These are phyloP conservation scores for Leptinotarsa haldemani DNA, from an alignment of 2,888 invertebrate species.

Conservation along the genomic window DNA sequence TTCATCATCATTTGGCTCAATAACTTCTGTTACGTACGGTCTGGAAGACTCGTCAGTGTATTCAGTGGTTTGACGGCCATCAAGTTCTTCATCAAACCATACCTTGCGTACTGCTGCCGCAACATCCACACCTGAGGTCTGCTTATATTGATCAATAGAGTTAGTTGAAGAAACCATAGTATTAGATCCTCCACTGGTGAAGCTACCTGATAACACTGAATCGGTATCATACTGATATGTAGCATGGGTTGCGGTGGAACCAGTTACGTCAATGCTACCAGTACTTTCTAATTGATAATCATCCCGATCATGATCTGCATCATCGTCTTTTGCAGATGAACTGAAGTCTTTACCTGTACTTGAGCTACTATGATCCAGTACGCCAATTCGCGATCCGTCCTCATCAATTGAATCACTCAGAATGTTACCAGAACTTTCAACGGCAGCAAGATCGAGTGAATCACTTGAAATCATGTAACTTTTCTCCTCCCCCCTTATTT, in stretches of 20 bases:
- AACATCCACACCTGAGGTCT: constrained; percentile 63
- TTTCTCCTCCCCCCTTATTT: constrained; percentile 62
- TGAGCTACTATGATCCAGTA: constrained; percentile 66
- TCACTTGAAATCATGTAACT: constrained; percentile 68
- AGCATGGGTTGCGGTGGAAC: constrained; percentile 84
- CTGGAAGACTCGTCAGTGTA: constrained; percentile 59
- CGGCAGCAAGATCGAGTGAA: constrained; percentile 65
- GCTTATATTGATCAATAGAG: constrained; percentile 73
- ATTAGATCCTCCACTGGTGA: constrained; percentile 85
- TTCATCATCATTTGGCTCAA: constrained; percentile 65
- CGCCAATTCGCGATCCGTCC: constrained; percentile 62
- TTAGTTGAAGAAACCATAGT: constrained; percentile 85
- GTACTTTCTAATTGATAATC: constrained; percentile 76
- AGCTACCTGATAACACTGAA: constrained; percentile 87
- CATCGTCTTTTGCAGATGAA: constrained; percentile 64
- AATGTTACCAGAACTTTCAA: constrained; percentile 55
- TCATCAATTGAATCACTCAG: constrained; percentile 68
- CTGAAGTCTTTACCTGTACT: constrained; percentile 68
- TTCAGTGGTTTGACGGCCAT: constrained; percentile 57
- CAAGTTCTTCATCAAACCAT: constrained; percentile 66
- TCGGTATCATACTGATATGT: constrained; percentile 87
- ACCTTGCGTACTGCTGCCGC: constrained; percentile 64
- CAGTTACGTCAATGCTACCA: constrained; percentile 81
- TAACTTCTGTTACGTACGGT: constrained; percentile 67
- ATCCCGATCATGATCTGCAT: constrained; percentile 55